phyloP scores from a whole-genome alignment of 2,888 invertebrate genomes.

The Andrena camellia region DNA sequence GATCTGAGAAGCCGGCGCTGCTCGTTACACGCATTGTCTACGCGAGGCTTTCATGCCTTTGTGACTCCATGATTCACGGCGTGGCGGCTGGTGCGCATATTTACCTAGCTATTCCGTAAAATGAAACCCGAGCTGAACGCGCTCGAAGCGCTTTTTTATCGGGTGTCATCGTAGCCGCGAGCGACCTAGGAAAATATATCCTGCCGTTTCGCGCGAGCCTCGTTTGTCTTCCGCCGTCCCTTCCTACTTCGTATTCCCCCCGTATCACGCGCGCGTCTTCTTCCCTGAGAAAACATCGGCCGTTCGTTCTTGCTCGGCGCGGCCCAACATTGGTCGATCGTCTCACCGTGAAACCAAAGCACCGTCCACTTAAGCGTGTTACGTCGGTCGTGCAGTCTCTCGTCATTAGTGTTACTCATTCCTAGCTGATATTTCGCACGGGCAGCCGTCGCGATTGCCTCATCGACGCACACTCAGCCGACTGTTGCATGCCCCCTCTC shows the following conservation, averaged over 20 bases:
- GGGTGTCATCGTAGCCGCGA: constrained; percentile 25
- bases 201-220: constrained; percentile 31
- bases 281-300: too few relatives aligned
- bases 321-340: background rate
- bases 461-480: constrained; percentile 3
- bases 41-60: constrained; percentile 58
- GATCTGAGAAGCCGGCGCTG: constrained; percentile 57
- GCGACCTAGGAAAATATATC: constrained; percentile 10
- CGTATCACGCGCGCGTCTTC: background rate
- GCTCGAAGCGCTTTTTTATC: constrained; percentile 53
- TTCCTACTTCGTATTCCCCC: background rate
- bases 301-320: too few relatives aligned
- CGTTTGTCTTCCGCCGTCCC: background rate
- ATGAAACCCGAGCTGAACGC: constrained; percentile 66
- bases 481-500: background rate
- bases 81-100: constrained; percentile 47
- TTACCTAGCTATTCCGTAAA: constrained; percentile 63
- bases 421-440: constrained; percentile 9
- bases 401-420: constrained; percentile 20
- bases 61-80: constrained; percentile 69
- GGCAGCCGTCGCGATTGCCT: constrained; percentile 7
- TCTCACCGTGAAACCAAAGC: constrained; percentile 5
- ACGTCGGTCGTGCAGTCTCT: too few relatives aligned
- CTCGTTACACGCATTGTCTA: constrained; percentile 66
- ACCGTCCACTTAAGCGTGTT: too few relatives aligned